Evolutionary conservation across 2,888 invertebrate species (phyloP).

Genomic region (Sylvicola cinctus): DNA sequence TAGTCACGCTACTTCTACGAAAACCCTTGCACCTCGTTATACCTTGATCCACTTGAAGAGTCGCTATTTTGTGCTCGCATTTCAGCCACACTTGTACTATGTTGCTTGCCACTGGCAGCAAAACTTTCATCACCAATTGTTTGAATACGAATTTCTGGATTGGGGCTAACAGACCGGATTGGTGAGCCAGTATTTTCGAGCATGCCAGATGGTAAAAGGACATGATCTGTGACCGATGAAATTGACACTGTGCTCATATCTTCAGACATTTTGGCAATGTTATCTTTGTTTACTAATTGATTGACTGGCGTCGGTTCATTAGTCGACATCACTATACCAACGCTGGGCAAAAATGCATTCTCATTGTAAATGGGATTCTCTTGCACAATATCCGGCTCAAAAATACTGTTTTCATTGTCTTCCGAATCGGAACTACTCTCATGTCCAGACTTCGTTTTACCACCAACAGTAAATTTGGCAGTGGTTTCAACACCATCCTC

Average conservation of each 20-base stretch:
- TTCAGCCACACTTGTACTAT: constrained; percentile 34
- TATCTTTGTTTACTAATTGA: constrained; percentile 25
- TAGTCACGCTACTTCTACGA: no score
- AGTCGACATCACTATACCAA: constrained; percentile 39
- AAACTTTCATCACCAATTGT: constrained; percentile 12
- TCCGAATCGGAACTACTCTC: constrained; percentile 35
- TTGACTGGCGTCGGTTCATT: constrained; percentile 11
- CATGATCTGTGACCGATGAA: constrained; percentile 23
- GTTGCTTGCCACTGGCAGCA: constrained; percentile 24
- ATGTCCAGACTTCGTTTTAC: constrained; percentile 14
- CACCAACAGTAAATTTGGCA: constrained; percentile 17
- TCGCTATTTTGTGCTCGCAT: constrained; percentile 12
- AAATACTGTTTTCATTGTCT: constrained; percentile 43
- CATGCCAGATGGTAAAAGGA: constrained; percentile 20
- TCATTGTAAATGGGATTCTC: constrained; percentile 26
- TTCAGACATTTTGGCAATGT: constrained; percentile 22
- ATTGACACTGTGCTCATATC: constrained; percentile 24
- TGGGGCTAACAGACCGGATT: constrained; percentile 25
- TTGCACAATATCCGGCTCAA: constrained; percentile 21
- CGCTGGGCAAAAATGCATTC: constrained; percentile 38
- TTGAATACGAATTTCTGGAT: constrained; percentile 32
- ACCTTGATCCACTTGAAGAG: constrained; percentile 3
- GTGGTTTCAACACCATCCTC: constrained; percentile 15
- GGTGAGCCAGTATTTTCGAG: constrained; percentile 19
- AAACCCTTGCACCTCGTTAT: no score